These are phyloP conservation scores for Silurus meridionalis DNA, from an alignment of 2,113 vertebrate genomes.

Conservation along the genomic window DNA sequence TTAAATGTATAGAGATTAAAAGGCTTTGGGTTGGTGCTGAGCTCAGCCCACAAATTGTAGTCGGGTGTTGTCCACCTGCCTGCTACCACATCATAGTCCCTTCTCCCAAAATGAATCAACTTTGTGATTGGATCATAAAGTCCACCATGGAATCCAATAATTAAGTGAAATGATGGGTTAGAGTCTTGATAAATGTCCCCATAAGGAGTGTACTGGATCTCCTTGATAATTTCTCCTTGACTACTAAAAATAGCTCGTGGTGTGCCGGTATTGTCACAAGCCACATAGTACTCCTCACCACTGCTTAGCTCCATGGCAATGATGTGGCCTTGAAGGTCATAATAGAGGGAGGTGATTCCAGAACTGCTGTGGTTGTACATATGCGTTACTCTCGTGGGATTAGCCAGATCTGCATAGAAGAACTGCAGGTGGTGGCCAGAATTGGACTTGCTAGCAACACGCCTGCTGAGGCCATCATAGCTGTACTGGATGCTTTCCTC, in stretches of 20 bases:
- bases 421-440: slow-evolving; percentile 89
- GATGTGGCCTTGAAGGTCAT: slow-evolving; percentile 95
- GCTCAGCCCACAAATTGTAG: slow-evolving; percentile 85
- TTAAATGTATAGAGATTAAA: slow-evolving; percentile 88
- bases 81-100: slow-evolving; percentile 91
- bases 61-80: slow-evolving; percentile 94
- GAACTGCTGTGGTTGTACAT: slow-evolving; percentile 94
- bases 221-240: slow-evolving; percentile 88
- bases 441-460: slow-evolving; percentile 86
- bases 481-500: slow-evolving; percentile 85
- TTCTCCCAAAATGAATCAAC: slow-evolving; percentile 86
- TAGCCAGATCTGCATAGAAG: slow-evolving; percentile 93
- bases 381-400: slow-evolving; percentile 91
- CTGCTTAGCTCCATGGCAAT: slow-evolving; percentile 98
- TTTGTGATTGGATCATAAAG: slow-evolving; percentile 89
- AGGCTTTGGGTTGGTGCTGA: slow-evolving; percentile 86
- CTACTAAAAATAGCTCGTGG: slow-evolving; percentile 92
- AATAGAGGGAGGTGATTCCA: slow-evolving; percentile 94
- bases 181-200: slow-evolving; percentile 95
- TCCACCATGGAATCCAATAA: slow-evolving; percentile 93
- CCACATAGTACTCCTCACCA: slow-evolving; percentile 94
- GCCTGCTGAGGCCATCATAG: slow-evolving; percentile 90
- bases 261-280: slow-evolving; percentile 90
- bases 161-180: slow-evolving; percentile 87
- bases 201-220: slow-evolving; percentile 91